These are phyloP conservation scores for Pseudochirops corinnae DNA, from an alignment of 2,797 vertebrate species.

Conservation along the genomic window DNA sequence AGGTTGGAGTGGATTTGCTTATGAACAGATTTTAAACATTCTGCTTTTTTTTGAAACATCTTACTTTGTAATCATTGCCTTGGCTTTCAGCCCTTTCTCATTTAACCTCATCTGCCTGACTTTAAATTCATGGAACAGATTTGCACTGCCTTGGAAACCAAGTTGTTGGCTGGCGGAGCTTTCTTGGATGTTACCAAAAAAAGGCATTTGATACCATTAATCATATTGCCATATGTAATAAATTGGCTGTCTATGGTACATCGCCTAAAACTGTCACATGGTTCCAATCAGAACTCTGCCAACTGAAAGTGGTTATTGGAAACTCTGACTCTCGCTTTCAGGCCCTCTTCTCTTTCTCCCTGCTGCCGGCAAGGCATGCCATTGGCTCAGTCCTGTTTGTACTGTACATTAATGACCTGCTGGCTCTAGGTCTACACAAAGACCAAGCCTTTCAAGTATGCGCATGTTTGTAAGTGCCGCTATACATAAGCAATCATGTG, in stretches of 20 bases:
- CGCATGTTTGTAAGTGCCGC: constrained; percentile 72
- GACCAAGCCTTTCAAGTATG: constrained; percentile 65
- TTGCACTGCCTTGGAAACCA: constrained; percentile 80
- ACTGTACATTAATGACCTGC: constrained; percentile 75
- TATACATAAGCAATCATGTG: constrained; percentile 71
- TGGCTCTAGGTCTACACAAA: constrained; percentile 63
- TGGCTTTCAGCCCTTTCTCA: constrained; percentile 79
- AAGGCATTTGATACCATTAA: constrained; percentile 88
- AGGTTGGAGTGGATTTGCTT: constrained; percentile 68
- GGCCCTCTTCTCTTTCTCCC: background rate
- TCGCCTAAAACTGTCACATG: constrained; percentile 86
- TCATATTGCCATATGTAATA: constrained; percentile 89
- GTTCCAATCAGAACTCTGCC: constrained; percentile 86
- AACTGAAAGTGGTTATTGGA: constrained; percentile 85
- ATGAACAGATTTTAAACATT: constrained; percentile 77
- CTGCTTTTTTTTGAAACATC: constrained; percentile 77
- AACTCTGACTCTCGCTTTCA: constrained; percentile 84
- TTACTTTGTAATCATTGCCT: constrained; percentile 82
- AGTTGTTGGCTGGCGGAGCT: constrained; percentile 80
- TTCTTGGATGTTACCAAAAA: constrained; percentile 79
- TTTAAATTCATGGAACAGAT: constrained; percentile 85
- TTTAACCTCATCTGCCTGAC: constrained; percentile 87
- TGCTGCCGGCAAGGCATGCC: background rate
- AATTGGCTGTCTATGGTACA: constrained; percentile 86
- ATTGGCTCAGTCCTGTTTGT: constrained; percentile 52